Conservation (phyloP, 2,888 invertebrate genomes). For the Drosophila greeni region DNA sequence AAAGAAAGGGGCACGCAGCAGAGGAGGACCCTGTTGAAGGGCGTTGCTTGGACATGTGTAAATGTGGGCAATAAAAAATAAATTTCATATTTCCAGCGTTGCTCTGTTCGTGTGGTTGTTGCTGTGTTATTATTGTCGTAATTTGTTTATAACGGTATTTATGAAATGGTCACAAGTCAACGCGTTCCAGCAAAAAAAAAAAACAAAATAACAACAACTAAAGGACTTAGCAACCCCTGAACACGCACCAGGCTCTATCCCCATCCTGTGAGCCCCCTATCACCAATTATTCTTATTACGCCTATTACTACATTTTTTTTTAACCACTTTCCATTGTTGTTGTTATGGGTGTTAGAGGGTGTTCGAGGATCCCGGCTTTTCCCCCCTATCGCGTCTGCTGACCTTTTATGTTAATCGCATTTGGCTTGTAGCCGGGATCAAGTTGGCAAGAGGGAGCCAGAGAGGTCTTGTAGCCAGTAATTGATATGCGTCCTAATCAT, state of each 20-base stretch:
- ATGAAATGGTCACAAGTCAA: constrained; percentile 78
- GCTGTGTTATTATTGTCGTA: constrained; percentile 66
- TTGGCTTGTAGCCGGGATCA: constrained; percentile 39
- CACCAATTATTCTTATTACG: constrained; percentile 75
- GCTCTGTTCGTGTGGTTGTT: constrained; percentile 48
- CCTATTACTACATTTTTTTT: constrained; percentile 64
- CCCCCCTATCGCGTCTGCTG: constrained; percentile 46
- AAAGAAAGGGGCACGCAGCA: background rate
- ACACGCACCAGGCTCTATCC: constrained; percentile 53
- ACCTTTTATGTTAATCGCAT: constrained; percentile 73
- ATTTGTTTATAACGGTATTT: constrained; percentile 75
- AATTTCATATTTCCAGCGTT: constrained; percentile 40
- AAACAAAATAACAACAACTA: constrained; percentile 9
- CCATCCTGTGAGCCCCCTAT: constrained; percentile 41
- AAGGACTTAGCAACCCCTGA: constrained; percentile 25
- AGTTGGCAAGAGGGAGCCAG: constrained; percentile 13
- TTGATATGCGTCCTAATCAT: constrained; percentile 76
- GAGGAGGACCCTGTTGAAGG: constrained; percentile 11
- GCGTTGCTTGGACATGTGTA: constrained; percentile 68
- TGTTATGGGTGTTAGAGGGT: constrained; percentile 21
- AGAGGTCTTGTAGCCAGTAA: constrained; percentile 75
- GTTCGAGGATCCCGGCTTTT: constrained; percentile 9
- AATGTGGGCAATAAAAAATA: constrained; percentile 69
- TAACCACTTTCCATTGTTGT: constrained; percentile 57
- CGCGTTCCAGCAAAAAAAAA: constrained; percentile 51